Percentiles rank a stretch among this genome's conserved stretches.
These are phyloP conservation scores for Cheilosia scutellata DNA, from an alignment of 2,888 invertebrate species.

Conservation along the genomic window DNA sequence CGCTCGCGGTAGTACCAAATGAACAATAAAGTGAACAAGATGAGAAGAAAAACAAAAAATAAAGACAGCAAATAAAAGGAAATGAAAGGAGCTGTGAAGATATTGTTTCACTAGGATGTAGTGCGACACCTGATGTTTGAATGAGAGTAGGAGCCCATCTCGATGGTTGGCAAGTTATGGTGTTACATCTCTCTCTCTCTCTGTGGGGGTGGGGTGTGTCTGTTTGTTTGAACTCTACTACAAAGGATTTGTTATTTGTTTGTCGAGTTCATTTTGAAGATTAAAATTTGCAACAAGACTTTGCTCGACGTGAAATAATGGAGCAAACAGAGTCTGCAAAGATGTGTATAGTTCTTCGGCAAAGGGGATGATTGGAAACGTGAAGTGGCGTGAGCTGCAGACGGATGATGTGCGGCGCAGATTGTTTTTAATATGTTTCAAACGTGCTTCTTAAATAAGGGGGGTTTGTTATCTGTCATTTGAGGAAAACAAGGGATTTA, in stretches of 20 bases:
- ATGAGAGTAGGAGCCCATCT: constrained; percentile 40
- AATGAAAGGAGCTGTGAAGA: constrained; percentile 20
- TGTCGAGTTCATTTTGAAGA: constrained; percentile 72
- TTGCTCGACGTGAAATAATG: constrained; percentile 15
- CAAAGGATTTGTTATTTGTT: constrained; percentile 68
- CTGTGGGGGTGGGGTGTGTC: not conserved
- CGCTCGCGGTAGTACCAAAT: constrained; percentile 42
- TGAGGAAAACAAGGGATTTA: too few species aligned
- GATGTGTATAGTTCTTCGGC: not conserved
- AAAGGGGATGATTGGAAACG: constrained; percentile 2
- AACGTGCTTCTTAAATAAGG: too few species aligned
- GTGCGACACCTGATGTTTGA: constrained; percentile 68
- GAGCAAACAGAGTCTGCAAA: not conserved
- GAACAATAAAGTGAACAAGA: constrained; percentile 71
- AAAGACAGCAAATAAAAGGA: constrained; percentile 1
- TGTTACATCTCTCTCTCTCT: constrained; percentile 3
- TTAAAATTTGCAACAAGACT: constrained; percentile 63
- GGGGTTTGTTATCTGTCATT: too few species aligned
- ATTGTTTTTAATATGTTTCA: not conserved
- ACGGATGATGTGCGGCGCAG: not conserved
- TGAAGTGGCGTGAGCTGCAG: constrained; percentile 4
- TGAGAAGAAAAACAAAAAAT: constrained; percentile 36
- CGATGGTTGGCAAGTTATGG: constrained; percentile 63
- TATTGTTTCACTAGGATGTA: constrained; percentile 50
- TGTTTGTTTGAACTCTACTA: constrained; percentile 30